Conservation (phyloP, 2,113 vertebrate genomes). For the Chaetorhynchus papuensis region DNA sequence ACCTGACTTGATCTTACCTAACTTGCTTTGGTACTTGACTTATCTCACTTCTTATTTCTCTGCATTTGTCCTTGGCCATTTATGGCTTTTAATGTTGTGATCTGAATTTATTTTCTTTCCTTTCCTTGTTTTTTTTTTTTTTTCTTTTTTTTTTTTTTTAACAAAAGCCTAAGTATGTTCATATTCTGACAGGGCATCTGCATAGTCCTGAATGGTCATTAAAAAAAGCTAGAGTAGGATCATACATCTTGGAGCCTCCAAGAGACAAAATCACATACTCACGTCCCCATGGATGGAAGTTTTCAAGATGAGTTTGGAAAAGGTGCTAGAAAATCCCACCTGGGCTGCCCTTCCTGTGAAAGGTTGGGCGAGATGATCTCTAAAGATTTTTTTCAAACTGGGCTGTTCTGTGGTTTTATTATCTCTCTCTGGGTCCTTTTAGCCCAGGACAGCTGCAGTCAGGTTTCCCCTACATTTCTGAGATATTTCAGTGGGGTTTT, state of each 20-base stretch:
- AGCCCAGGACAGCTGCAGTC: background rate
- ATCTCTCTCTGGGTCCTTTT: background rate
- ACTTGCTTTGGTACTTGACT: background rate
- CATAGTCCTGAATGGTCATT: background rate
- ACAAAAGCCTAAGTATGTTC: background rate
- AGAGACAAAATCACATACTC: background rate
- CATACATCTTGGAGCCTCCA: background rate
- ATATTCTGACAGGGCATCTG: background rate
- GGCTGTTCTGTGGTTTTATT: background rate
- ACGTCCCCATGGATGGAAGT: background rate
- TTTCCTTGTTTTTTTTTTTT: no score
- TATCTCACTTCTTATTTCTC: background rate
- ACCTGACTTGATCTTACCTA: background rate
- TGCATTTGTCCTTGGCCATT: background rate
- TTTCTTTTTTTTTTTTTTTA: background rate
- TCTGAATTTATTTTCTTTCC: background rate
- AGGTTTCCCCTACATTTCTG: background rate
- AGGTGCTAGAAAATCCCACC: background rate
- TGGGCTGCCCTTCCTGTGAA: background rate
- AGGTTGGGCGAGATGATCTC: accelerated
- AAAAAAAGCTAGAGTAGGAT: background rate
- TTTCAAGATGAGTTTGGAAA: background rate
- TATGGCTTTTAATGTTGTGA: background rate
- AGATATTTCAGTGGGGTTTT: background rate
- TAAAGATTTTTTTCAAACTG: background rate